phyloP scores from a whole-genome alignment of 92 coral and sea anemone species.

The Phenganax stokvisi region DNA sequence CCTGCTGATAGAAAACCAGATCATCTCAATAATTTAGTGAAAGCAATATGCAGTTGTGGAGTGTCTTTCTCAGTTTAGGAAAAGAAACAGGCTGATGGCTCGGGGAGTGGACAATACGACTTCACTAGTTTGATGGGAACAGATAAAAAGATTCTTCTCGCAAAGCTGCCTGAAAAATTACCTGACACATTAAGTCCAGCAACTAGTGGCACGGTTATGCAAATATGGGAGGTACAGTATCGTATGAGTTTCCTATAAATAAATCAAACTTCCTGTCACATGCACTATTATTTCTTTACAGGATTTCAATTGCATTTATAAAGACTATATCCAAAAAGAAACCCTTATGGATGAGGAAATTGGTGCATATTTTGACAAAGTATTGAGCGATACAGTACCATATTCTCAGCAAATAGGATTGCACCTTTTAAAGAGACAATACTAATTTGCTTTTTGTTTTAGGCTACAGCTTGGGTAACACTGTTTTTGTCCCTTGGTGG shows the following conservation, averaged over 20 bases:
- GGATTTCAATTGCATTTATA: conserved; percentile 43
- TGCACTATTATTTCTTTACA: not conserved
- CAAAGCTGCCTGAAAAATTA: conserved; percentile 51
- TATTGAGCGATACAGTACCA: not conserved
- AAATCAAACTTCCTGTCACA: not conserved
- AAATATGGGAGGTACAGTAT: conserved; percentile 56
- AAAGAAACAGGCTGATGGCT: conserved; percentile 58
- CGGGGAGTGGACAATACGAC: conserved; percentile 49
- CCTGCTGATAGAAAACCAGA: conserved; percentile 37
- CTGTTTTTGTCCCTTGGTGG: conserved; percentile 43
- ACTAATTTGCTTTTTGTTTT: not conserved
- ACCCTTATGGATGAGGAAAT: conserved; percentile 50
- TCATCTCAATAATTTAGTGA: conserved; percentile 41
- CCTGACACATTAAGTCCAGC: conserved; percentile 41
- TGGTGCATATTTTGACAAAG: conserved; percentile 43
- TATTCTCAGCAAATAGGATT: not conserved
- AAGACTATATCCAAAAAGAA: conserved; percentile 31
- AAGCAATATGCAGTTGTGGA: conserved; percentile 52
- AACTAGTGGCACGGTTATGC: conserved; percentile 48
- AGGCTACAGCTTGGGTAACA: conserved; percentile 53
- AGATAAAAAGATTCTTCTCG: conserved; percentile 50
- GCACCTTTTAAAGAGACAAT: not conserved
- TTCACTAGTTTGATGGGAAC: conserved; percentile 56
- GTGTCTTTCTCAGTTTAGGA: conserved; percentile 55
- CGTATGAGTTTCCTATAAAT: not conserved